Percentiles rank a stretch among this genome's conserved stretches.
Evolutionary conservation across 2,888 invertebrate species (phyloP).

Genomic region (Thera britannica): DNA sequence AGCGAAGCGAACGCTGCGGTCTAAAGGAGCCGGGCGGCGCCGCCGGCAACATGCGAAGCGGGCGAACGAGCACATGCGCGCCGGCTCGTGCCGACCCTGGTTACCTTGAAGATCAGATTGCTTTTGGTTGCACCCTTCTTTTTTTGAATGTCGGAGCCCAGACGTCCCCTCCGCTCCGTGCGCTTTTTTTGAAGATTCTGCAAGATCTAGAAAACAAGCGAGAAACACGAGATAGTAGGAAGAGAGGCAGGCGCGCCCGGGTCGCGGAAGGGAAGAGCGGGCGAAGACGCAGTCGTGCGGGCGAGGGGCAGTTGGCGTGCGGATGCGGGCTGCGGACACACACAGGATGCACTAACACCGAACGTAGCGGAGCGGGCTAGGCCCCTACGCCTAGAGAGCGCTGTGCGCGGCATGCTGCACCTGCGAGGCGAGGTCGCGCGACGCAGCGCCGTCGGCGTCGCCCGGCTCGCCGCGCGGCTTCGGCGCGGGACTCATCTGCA

Average conservation of each 20-base stretch:
- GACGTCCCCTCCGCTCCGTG: slow-evolving; percentile 98
- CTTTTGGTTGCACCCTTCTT: slow-evolving; percentile 98
- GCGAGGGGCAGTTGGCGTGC: slow-evolving; percentile 64
- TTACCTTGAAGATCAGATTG: slow-evolving; percentile 99
- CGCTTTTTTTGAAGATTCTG: slow-evolving; percentile 99
- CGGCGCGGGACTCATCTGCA: slow-evolving; percentile 83
- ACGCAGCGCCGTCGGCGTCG: slow-evolving; percentile 71
- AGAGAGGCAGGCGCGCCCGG: slow-evolving; percentile 84
- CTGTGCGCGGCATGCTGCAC: slow-evolving; percentile 73
- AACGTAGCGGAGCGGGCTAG: slow-evolving; percentile 70
- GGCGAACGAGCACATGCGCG: slow-evolving; percentile 85
- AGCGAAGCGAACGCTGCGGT: slow-evolving; percentile 81
- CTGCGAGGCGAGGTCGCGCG: slow-evolving; percentile 81
- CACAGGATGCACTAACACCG: slow-evolving; percentile 80
- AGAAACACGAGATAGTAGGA: slow-evolving; percentile 94
- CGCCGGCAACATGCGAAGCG: slow-evolving; percentile 82
- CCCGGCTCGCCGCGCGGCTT: slow-evolving; percentile 77
- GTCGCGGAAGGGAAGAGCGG: slow-evolving; percentile 70
- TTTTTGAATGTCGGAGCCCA: slow-evolving; percentile 96
- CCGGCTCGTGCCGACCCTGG: slow-evolving; percentile 86
- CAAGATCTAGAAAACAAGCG: slow-evolving; percentile 98
- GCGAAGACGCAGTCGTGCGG: slow-evolving; percentile 68
- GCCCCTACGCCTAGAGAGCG: slow-evolving; percentile 72
- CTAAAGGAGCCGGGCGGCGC: slow-evolving; percentile 79
- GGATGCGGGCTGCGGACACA: slow-evolving; percentile 65